Base-by-base conservation (phyloP, 1,140 invertebrate species). In the Panulirus ornatus region DNA sequence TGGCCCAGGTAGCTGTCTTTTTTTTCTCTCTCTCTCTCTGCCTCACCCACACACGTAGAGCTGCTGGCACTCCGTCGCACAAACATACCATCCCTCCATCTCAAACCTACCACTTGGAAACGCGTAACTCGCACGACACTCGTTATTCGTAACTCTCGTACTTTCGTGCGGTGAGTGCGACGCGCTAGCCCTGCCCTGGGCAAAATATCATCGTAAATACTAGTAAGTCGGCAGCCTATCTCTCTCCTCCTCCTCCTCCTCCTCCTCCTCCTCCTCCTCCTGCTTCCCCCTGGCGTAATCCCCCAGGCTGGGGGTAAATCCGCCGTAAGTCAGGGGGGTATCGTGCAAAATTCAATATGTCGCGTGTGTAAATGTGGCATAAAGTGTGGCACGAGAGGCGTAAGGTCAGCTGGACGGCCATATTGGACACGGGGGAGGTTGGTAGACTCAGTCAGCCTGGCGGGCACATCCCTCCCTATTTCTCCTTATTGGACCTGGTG, bases 321-420 rank as follows among this genome's bases (percentile, higher is more conserved):
- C 38, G 71, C 34, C 11, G 9, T 75, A 40, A 75, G 71, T 75
- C 71, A 38, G 8, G 38, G n/a, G 5, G 34, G 34, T 75, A 75
- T 75, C 30, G 71, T 30, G 30, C 30, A 75, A 75, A 75, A 75
- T 75, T 75, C 71, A 75, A 75, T 75, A 75, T 75, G 71, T 75
- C 36, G 71, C 30, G 8, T 30, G 71, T 38, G 71, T 75, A 75
- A 75, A 75, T 75, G 71, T 38, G 19, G 66, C 8, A 71, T 71
- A 71, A 71, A 71, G 66, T 71, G 66, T 47, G 44, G 16, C 44
- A 16, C 19, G n/a, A 0, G 66, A 22, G 27, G 66, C 16, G 66
- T 14, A 2, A 2, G n/a, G 70, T 36, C 71, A 75, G 16, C 51
- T 38, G 22, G 71, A 27, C 19, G 34, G 71, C 71, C 71, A 75